phyloP scores from a whole-genome alignment of 2,113 vertebrate genomes.

The Ranitomeya variabilis region DNA sequence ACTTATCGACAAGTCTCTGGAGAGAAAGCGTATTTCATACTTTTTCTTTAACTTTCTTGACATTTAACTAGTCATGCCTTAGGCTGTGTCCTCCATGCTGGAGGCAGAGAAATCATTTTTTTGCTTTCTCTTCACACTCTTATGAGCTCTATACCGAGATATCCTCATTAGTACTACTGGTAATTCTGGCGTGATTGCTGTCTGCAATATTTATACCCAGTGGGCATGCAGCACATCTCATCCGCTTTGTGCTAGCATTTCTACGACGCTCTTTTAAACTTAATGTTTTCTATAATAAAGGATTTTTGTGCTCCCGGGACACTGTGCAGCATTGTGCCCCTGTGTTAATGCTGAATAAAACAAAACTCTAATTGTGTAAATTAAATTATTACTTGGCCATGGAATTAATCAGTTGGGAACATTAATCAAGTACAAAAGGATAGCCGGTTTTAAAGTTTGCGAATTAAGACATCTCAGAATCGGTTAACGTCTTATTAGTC shows the following conservation, averaged over 20 bases:
- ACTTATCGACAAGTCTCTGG: slow-evolving; percentile 7
- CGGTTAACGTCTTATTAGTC: not conserved
- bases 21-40: slow-evolving; percentile 5
- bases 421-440: slow-evolving; percentile 11
- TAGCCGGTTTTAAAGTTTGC: not conserved
- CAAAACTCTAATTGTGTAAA: slow-evolving; percentile 52
- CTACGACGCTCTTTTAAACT: slow-evolving; percentile 41
- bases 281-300: slow-evolving; percentile 53
- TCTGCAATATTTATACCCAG: slow-evolving; percentile 35
- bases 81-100: slow-evolving; percentile 33
- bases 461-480: not conserved
- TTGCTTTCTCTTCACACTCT: slow-evolving; percentile 36
- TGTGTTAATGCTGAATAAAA: slow-evolving; percentile 46
- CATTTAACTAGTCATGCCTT: slow-evolving; percentile 40
- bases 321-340: slow-evolving; percentile 19
- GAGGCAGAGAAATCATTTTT: slow-evolving; percentile 24
- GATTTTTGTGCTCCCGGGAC: slow-evolving; percentile 40
- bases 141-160: slow-evolving; percentile 29
- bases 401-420: slow-evolving; percentile 36
- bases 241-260: slow-evolving; percentile 32
- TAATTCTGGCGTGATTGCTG: slow-evolving; percentile 35
- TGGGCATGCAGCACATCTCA: slow-evolving; percentile 34
- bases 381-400: slow-evolving; percentile 43
- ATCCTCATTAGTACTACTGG: slow-evolving; percentile 47
- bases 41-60: slow-evolving; percentile 42